Evolutionary conservation across 2,888 invertebrate genomes (phyloP).

Genomic region (Brenthis daphne): DNA sequence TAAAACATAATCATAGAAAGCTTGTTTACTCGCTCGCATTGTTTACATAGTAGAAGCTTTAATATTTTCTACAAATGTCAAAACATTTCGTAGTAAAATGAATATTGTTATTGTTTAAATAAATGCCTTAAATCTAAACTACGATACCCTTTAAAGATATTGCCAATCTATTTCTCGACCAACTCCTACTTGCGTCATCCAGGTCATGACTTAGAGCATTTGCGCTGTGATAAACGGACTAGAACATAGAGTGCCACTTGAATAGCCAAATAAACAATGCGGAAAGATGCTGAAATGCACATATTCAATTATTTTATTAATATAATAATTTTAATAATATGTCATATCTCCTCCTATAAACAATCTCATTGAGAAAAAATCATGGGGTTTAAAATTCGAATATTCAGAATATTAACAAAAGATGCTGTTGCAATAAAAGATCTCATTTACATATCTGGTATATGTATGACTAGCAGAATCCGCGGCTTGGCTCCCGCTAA

Average conservation of each 20-base stretch:
- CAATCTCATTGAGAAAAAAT: too few species aligned
- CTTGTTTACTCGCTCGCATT: not conserved
- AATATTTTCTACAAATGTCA: not conserved
- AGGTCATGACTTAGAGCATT: conserved; percentile 30
- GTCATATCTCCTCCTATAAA: too few species aligned
- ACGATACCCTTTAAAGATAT: conserved; percentile 16
- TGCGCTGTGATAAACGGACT: conserved; percentile 25
- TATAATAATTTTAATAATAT: too few species aligned
- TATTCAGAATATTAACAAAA: too few species aligned
- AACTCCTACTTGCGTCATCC: conserved; percentile 27
- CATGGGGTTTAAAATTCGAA: too few species aligned
- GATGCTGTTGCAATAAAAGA: too few species aligned
- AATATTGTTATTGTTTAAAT: not conserved
- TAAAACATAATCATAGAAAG: not conserved
- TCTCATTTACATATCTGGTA: too few species aligned
- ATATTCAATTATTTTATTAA: not conserved
- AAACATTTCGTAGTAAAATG: not conserved
- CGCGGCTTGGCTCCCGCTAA: too few species aligned
- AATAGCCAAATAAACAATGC: conserved; percentile 22
- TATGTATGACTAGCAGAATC: too few species aligned
- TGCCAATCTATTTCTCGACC: conserved; percentile 24
- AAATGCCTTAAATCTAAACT: conserved; percentile 10
- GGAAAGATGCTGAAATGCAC: conserved; percentile 14
- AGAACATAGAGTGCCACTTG: conserved; percentile 24
- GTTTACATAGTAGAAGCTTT: not conserved